phyloP scores from a whole-genome alignment of 2,888 invertebrate species.

The Troides aeacus region DNA sequence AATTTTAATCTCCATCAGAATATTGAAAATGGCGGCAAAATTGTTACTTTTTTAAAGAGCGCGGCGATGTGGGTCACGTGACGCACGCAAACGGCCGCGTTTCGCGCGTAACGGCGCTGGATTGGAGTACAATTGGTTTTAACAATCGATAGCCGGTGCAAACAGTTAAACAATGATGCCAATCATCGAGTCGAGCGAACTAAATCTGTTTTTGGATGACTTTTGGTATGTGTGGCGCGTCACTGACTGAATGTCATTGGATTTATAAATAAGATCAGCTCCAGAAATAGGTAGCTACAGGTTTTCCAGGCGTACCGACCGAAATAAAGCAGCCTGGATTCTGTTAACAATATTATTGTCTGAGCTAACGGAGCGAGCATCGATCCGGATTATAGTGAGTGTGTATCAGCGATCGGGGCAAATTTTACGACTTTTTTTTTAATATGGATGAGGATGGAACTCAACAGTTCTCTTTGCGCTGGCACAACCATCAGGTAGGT shows the following conservation, averaged over 20 bases:
- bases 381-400: conserved; percentile 57
- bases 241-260: conserved; percentile 79
- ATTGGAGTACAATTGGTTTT: conserved; percentile 33
- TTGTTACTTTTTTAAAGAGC: conserved; percentile 40
- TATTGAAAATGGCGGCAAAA: conserved; percentile 31
- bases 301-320: conserved; percentile 80
- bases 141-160: conserved; percentile 55
- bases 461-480: conserved; percentile 91
- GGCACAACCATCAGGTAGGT: conserved; percentile 90
- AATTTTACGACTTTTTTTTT: conserved; percentile 46
- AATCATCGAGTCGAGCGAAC: conserved; percentile 69
- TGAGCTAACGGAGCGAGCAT: conserved; percentile 53
- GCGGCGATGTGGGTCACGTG: conserved; percentile 47
- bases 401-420: conserved; percentile 29
- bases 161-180: conserved; percentile 70
- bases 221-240: conserved; percentile 78
- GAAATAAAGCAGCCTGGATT: conserved; percentile 81
- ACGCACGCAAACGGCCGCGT: conserved; percentile 41
- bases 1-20: conserved; percentile 6
- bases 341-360: conserved; percentile 79
- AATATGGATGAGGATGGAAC: conserved; percentile 81
- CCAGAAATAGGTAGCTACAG: conserved; percentile 81
- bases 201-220: conserved; percentile 80
- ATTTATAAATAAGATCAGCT: conserved; percentile 81
- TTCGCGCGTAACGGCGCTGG: conserved; percentile 34